Evolutionary conservation across 2,797 vertebrate genomes (phyloP), one percentile per base, ranked within the genome.

Genomic region (Falco peregrinus): DNA sequence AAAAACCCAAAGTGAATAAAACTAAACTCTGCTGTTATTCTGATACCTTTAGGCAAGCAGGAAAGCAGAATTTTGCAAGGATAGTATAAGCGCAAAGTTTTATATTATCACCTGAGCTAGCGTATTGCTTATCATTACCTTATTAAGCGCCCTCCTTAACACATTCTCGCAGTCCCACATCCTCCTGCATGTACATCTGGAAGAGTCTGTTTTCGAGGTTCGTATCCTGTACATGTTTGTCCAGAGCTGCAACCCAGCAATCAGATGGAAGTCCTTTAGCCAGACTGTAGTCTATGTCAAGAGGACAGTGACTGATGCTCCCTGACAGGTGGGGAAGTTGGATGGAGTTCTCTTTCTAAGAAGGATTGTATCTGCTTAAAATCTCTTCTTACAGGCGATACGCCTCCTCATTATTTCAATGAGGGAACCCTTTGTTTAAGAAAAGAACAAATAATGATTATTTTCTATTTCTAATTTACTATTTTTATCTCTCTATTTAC

Each of bases 391-490:
- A 51, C 48, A 73, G 19, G 15, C 47, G 56, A 73, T 69, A 48
- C 2, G 3, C 29, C 8, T 60, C 59, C 41, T 84, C 90, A 7
- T 64, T 76, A 76, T 73, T 87, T 43, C 45, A 50, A 7, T 59
- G 70, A 88, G 76, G 45, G 15, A 39, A 7, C 3, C 7, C 35
- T 93, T 74, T 80, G 25, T 73, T 93, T 70, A 53, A 76, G 71
- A 18, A 82, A 86, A 77, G 64, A 67, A 33, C 13, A 84, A 84
- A 65, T 25, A 35, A 19, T 9, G 4, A 70, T 90, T 64, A 45
- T 31, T 93, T 94, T 33, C 71, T 77, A 76, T 85, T 84, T 91
- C 67, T 68, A 90, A 73, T 91, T 88, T 77, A 28, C 37, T 89
- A 63, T 68, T 94, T 93, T 90, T 54, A 13, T 20, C 21, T 79